These are phyloP conservation scores for Poeciliopsis gracilis DNA, from an alignment of 2,797 vertebrate genomes.

Conservation along the genomic window DNA sequence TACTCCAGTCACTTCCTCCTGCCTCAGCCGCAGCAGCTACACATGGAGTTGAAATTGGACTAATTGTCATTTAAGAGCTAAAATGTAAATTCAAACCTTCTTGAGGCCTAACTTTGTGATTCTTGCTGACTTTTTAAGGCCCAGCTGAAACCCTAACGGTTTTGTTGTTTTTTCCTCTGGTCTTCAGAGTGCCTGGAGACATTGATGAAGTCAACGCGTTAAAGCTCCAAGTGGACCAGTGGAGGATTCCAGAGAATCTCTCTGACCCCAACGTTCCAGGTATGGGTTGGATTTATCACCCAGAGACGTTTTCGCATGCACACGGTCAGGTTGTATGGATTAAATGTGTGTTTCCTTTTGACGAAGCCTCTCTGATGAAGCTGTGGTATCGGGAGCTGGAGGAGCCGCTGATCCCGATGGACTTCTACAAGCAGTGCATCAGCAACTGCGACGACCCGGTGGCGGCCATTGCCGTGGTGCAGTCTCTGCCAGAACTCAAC, in stretches of 20 bases:
- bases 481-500: constrained; percentile 89
- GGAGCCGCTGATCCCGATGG: constrained; percentile 90
- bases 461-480: constrained; percentile 87
- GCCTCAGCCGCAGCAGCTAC: background rate
- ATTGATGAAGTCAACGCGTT: constrained; percentile 93
- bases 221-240: constrained; percentile 93
- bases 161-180: constrained; percentile 5
- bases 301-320: background rate
- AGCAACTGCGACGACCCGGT: constrained; percentile 89
- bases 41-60: background rate
- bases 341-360: constrained; percentile 10
- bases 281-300: constrained; percentile 50
- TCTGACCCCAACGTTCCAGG: constrained; percentile 92
- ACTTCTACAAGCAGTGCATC: constrained; percentile 90
- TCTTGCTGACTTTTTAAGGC: background rate
- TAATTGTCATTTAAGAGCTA: background rate
- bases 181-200: constrained; percentile 88
- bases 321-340: background rate
- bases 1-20: background rate
- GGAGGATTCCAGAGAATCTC: constrained; percentile 89
- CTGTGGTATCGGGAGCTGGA: constrained; percentile 94
- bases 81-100: background rate
- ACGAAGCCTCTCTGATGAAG: constrained; percentile 89
- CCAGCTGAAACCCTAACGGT: background rate
- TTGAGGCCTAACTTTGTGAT: background rate